Evolutionary conservation across 2,113 vertebrate species (phyloP).

Genomic region (Myrmophylax atrothorax): DNA sequence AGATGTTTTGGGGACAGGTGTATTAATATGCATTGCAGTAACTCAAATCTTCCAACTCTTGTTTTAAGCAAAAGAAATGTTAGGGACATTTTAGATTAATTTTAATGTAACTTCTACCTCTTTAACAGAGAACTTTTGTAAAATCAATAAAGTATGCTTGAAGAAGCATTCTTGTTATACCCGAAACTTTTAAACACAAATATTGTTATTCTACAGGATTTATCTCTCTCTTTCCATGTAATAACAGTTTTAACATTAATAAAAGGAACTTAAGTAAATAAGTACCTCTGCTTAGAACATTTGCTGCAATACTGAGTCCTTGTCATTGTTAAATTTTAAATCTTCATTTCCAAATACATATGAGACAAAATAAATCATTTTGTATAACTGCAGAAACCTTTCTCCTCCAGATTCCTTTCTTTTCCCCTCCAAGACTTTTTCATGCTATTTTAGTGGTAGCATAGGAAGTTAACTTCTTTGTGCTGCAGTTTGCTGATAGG

Average conservation of each 20-base stretch:
- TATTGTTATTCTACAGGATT: background rate
- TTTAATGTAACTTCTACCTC: constrained; percentile 24
- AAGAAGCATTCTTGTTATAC: background rate
- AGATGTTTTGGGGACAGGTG: background rate
- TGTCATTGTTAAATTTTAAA: constrained; percentile 4
- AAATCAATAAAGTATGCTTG: background rate
- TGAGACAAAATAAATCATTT: constrained; percentile 4
- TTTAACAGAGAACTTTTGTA: background rate
- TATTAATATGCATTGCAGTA: background rate
- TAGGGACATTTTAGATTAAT: constrained; percentile 30
- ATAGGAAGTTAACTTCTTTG: constrained; percentile 23
- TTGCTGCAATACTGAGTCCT: background rate
- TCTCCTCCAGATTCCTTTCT: constrained; percentile 38
- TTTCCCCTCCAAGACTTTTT: constrained; percentile 28
- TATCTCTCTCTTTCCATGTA: background rate
- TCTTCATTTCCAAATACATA: constrained; percentile 12
- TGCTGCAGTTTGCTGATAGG: constrained; percentile 54
- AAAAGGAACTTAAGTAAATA: background rate
- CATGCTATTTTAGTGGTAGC: constrained; percentile 50
- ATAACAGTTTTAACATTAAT: background rate
- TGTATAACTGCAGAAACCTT: background rate
- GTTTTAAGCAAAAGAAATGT: constrained; percentile 21
- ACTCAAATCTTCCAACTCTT: background rate
- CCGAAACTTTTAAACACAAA: background rate
- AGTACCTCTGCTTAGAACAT: background rate